Evolutionary conservation across 2,888 invertebrate species (phyloP).

Genomic region (Pasiphila rectangulata): DNA sequence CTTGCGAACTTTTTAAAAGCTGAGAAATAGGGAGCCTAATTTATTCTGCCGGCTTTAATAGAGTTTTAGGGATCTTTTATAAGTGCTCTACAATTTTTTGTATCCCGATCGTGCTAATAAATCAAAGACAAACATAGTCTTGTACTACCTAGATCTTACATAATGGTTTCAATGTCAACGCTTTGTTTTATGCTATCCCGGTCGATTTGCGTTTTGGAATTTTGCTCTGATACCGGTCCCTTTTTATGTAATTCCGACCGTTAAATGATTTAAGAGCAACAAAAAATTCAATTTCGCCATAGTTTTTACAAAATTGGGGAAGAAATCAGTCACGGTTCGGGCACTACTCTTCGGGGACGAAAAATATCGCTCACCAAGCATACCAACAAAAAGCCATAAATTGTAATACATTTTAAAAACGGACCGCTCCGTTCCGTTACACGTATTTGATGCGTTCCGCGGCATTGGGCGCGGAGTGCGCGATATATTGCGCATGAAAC

Average conservation of each 20-base stretch:
- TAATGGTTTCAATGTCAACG: no score
- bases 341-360: slow-evolving; percentile 37
- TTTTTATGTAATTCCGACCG: slow-evolving; percentile 3
- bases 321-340: slow-evolving; percentile 45
- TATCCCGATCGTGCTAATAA: no score
- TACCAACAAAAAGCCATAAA: slow-evolving; percentile 61
- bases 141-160: no score
- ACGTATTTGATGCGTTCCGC: slow-evolving; percentile 68
- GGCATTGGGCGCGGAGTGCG: slow-evolving; percentile 62
- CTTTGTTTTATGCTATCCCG: not conserved
- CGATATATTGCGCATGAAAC: slow-evolving; percentile 70
- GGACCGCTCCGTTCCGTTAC: slow-evolving; percentile 46
- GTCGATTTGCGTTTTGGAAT: not conserved
- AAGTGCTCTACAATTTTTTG: no score
- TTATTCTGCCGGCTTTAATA: no score
- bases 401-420: slow-evolving; percentile 65
- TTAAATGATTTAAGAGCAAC: slow-evolving; percentile 7
- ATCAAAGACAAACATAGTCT: no score
- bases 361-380: slow-evolving; percentile 51
- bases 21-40: no score
- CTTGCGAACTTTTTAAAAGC: slow-evolving; percentile 15
- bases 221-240: not conserved
- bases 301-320: slow-evolving; percentile 15
- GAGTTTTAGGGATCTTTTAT: no score
- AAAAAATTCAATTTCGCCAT: slow-evolving; percentile 10